Conservation (phyloP, 2,888 invertebrate species). For the Cryptocheilus praepositus region DNA sequence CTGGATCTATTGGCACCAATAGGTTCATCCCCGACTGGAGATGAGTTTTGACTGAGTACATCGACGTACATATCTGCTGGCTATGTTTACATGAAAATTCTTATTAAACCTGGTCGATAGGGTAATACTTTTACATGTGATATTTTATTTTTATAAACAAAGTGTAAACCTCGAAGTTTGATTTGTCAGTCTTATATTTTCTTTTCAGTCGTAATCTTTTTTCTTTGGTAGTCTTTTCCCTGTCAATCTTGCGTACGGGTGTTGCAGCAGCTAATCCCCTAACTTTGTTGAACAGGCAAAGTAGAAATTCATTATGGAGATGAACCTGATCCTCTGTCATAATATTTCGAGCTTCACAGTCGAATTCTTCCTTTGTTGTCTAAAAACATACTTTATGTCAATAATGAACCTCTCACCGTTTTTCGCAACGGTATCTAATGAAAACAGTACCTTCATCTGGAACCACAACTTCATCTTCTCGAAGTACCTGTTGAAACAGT, state of each 20-base stretch:
- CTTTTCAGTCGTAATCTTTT: slow-evolving; percentile 72
- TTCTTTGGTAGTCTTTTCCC: slow-evolving; percentile 71
- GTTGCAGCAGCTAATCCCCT: slow-evolving; percentile 72
- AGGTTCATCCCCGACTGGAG: slow-evolving; percentile 72
- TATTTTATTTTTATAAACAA: slow-evolving; percentile 27
- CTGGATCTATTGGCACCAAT: slow-evolving; percentile 78
- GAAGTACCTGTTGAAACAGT: slow-evolving; percentile 77
- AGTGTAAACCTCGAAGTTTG: slow-evolving; percentile 74
- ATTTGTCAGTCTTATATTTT: slow-evolving; percentile 73
- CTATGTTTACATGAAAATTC: slow-evolving; percentile 45
- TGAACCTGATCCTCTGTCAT: slow-evolving; percentile 85
- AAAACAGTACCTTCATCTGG: slow-evolving; percentile 72
- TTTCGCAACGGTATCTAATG: not conserved
- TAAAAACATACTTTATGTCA: slow-evolving; percentile 72
- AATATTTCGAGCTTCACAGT: slow-evolving; percentile 85
- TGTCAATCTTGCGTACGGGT: slow-evolving; percentile 75
- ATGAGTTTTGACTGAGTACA: slow-evolving; percentile 68
- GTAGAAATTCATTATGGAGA: slow-evolving; percentile 89
- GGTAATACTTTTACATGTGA: too few relatives aligned
- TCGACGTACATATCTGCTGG: slow-evolving; percentile 73
- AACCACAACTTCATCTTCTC: slow-evolving; percentile 87
- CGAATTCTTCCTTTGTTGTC: slow-evolving; percentile 90
- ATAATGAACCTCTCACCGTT: slow-evolving; percentile 12
- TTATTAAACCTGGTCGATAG: too few relatives aligned
- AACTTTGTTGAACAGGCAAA: slow-evolving; percentile 88